These are phyloP conservation scores for Orthonevra nobilis DNA, from an alignment of 2,888 invertebrate species.

Conservation along the genomic window DNA sequence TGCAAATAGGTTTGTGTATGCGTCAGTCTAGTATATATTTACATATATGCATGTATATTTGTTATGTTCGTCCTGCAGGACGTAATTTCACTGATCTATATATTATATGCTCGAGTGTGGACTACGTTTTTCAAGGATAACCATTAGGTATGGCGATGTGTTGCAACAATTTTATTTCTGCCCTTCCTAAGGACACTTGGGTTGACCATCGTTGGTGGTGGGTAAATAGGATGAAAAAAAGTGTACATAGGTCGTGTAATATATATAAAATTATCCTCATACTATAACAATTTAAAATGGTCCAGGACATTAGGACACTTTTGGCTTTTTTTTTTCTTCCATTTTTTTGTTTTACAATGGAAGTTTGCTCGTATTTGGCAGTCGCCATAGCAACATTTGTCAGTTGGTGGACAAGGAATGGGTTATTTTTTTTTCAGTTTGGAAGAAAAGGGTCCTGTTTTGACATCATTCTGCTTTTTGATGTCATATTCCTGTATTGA, in stretches of 20 bases:
- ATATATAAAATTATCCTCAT: conserved; percentile 32
- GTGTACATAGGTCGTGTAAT: conserved; percentile 35
- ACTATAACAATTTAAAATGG: conserved; percentile 55
- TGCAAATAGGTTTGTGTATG: conserved; percentile 1
- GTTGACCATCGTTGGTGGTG: conserved; percentile 54
- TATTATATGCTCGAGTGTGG: conserved; percentile 39
- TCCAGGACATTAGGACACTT: conserved; percentile 65
- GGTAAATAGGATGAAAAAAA: conserved; percentile 42
- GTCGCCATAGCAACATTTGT: conserved; percentile 50
- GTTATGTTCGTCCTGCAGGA: conserved; percentile 60
- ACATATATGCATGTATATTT: conserved; percentile 2
- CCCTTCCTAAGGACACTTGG: conserved; percentile 61
- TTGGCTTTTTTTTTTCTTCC: conserved; percentile 24
- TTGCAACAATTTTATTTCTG: not conserved
- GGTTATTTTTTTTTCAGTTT: conserved; percentile 24
- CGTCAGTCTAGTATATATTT: not conserved
- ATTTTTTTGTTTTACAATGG: conserved; percentile 7
- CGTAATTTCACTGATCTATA: conserved; percentile 68
- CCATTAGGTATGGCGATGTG: not conserved
- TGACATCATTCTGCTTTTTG: conserved; percentile 56
- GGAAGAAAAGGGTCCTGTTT: conserved; percentile 35
- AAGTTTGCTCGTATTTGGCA: conserved; percentile 16
- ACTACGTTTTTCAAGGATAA: conserved; percentile 46
- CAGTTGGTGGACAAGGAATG: conserved; percentile 32
- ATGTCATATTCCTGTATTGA: no score